Base-by-base conservation (phyloP, 2,113 vertebrate species). In the Oxyruncus cristatus region DNA sequence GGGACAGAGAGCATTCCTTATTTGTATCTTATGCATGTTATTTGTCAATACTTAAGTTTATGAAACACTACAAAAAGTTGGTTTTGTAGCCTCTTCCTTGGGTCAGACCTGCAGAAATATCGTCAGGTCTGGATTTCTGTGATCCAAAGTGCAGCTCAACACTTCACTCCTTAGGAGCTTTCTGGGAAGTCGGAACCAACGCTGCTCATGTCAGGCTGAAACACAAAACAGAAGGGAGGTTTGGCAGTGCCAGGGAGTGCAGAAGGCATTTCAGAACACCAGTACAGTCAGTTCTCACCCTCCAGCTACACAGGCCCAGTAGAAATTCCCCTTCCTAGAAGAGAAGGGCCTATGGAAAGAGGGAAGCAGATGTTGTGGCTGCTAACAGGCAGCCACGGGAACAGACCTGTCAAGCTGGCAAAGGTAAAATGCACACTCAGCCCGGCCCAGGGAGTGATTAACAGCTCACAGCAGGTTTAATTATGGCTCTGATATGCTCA, bases 151-250 rank as follows among this genome's bases (percentile, higher is more conserved):
- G 92, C 76, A 81, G 79, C 49, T 82, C 61, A 89, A 84, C n/a
- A 41, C 14, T 71, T 83, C 47, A 63, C 91, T 91, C 80, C 90
- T 84, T 33, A 22, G 76, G 68, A 88, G 76, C 79, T 13, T 89
- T 59, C 65, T 63, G 75, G 80, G 16, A 80, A 58, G 88, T 0
- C 46, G 41, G 47, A 61, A 65, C 73, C 61, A 14, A 11, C 46
- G 10, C n/a, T 35, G 73, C 72, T 96, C 68, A 97, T 89, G 97
- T 96, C 86, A 97, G 89, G 84, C 97, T 97, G 21, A 92, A 93
- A 85, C 47, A 92, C 21, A 81, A 92, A 87, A 86, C 44, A 91
- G 58, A 93, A 89, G 85, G 13, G 39, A 91, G 18, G 46, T 53
- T 82, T 46, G 89, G 47, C 23, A 75, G 33, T 32, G 28, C 63